Evolutionary conservation across 2,888 invertebrate species (phyloP), one percentile per base, ranked within the genome.

Genomic region (Reticulitermes lucifugus): DNA sequence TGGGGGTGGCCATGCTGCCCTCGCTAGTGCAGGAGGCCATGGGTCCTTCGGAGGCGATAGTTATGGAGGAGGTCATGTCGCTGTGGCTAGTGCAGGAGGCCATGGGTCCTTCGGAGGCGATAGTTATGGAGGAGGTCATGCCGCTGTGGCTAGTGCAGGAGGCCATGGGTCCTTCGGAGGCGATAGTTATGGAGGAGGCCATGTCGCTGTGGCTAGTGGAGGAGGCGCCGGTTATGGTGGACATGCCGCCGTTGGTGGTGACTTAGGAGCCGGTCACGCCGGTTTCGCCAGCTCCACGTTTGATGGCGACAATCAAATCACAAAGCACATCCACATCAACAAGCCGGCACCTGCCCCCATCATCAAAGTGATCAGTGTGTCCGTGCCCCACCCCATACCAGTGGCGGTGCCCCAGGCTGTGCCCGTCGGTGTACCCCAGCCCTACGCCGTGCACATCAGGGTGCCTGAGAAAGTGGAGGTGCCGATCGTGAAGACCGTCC

Each of bases 321-420:
- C 85, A 4, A 83, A 83, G 35, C 84, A 83, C 70, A 82, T 85
- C 85, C 70, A 84, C 80, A 80, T 84, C 35, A 84, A 84, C 59
- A 84, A 84, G 25, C 84, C 85, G 25, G 85, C 85, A 12, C 85
- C 85, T 7, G 85, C 79, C 25, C 83, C 83, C 2, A 71, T 84
- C 10, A 80, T 84, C 51, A 84, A 84, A 35, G 22, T 85, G 88
- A 94, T 94, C 71, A 95, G 93, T 88, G 92, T 95, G 21, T 95
- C 95, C 21, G 90, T 93, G 4, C 93, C 91, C 0, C 94, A 95
- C 83, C 94, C 94, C 85, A 91, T 93, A 51, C 93, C 93, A 86
- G 93, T 94, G 87, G 92, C 93, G 89, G 89, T 94, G 12, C 91
- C 93, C 55, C 93, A 87, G 22, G 73, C 84, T 29, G 46, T 87